phyloP scores from a whole-genome alignment of 2,113 vertebrate genomes.

The Cephalopterus ornatus region DNA sequence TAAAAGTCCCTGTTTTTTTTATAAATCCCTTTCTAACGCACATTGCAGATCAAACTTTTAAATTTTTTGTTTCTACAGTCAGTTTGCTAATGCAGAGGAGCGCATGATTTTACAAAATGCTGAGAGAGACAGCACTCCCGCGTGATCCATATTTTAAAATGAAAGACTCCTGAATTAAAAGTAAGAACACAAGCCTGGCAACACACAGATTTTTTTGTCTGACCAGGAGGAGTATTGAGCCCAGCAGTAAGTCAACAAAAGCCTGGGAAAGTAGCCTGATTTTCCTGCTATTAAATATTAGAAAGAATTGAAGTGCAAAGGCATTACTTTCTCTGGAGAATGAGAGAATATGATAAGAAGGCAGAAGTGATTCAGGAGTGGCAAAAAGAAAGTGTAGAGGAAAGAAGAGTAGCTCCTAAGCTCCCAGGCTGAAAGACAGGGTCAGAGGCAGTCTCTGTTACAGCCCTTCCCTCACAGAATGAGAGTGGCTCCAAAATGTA shows the following conservation, averaged over 20 bases:
- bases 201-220: background rate
- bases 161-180: background rate
- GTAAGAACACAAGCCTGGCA: background rate
- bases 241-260: background rate
- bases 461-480: background rate
- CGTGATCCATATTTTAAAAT: background rate
- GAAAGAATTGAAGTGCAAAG: background rate
- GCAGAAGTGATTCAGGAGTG: background rate
- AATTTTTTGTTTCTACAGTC: background rate
- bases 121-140: background rate
- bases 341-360: background rate
- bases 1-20: background rate
- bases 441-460: background rate
- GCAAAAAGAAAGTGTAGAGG: background rate
- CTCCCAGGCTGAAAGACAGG: background rate
- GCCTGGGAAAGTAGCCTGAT: background rate
- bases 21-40: background rate
- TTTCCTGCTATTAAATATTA: background rate
- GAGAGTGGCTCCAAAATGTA: background rate
- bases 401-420: background rate
- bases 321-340: background rate
- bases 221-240: background rate
- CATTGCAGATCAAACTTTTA: background rate
- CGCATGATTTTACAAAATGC: background rate
- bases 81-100: background rate